Percentiles rank a stretch among this genome's conserved stretches.
phyloP scores from a whole-genome alignment of 2,888 invertebrate species.

The Abrostola tripartita region DNA sequence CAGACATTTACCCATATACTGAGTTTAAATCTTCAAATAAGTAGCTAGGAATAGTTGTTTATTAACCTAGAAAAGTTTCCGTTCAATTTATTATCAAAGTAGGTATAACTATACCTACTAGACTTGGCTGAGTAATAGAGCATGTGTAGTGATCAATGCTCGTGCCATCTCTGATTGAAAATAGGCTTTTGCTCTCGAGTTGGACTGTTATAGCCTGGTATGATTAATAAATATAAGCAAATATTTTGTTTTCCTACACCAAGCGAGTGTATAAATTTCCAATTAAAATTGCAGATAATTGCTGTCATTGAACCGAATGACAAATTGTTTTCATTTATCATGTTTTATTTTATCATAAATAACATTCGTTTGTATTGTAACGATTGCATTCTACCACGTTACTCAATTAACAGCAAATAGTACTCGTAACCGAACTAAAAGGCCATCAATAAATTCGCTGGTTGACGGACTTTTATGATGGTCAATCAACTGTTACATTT shows the following conservation, averaged over 20 bases:
- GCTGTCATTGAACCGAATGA: background rate
- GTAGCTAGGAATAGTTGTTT: too few species aligned
- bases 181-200: too few species aligned
- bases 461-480: background rate
- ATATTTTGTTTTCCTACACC: background rate
- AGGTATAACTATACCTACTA: too few species aligned
- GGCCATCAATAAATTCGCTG: slow-evolving; percentile 3
- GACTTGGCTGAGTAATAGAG: too few species aligned
- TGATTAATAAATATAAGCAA: background rate
- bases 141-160: too few species aligned
- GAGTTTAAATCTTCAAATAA: too few species aligned
- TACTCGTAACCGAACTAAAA: slow-evolving; percentile 7
- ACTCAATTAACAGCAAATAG: slow-evolving; percentile 8
- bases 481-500: slow-evolving; percentile 12
- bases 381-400: background rate
- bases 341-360: background rate
- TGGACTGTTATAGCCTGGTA: too few species aligned
- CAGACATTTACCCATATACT: too few species aligned
- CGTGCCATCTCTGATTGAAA: too few species aligned
- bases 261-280: background rate
- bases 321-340: background rate
- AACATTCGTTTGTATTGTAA: background rate
- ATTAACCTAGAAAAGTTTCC: too few species aligned
- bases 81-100: too few species aligned
- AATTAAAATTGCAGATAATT: background rate